Conservation (phyloP, 2,888 invertebrate genomes). For the Timema podura region DNA sequence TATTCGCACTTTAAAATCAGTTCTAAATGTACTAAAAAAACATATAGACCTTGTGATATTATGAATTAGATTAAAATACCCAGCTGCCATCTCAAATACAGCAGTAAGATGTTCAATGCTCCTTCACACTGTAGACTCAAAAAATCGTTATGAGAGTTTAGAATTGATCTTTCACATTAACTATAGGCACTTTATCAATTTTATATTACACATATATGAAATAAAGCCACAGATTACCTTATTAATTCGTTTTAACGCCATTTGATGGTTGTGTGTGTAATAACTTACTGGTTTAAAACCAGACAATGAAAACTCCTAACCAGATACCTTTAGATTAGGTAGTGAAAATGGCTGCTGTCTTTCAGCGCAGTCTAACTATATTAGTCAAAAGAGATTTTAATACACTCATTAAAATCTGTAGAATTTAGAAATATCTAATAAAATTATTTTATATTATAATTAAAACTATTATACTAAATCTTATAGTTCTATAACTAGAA, state of each 20-base stretch:
- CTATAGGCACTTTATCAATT: constrained; percentile 28
- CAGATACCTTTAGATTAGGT: constrained; percentile 78
- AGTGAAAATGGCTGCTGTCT: constrained; percentile 58
- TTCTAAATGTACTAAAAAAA: no score
- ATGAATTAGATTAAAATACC: background rate
- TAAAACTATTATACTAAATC: no score
- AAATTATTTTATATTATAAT: no score
- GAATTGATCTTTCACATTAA: constrained; percentile 38
- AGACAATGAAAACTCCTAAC: constrained; percentile 79
- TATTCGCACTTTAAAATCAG: no score
- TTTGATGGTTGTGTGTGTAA: constrained; percentile 53
- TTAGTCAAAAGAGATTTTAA: background rate
- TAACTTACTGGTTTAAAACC: constrained; percentile 63
- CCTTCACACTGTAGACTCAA: constrained; percentile 64
- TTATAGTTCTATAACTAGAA: no score
- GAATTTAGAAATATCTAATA: no score
- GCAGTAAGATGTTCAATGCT: constrained; percentile 50
- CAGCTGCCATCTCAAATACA: constrained; percentile 34
- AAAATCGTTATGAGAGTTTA: constrained; percentile 55
- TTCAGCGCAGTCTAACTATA: constrained; percentile 21
- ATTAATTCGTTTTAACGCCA: constrained; percentile 97
- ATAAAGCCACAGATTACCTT: constrained; percentile 55
- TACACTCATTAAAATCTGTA: no score
- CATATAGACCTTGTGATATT: no score
- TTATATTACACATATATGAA: constrained; percentile 32